phyloP scores from a whole-genome alignment of 2,888 invertebrate species.

The Mesodorylaimus sp. region DNA sequence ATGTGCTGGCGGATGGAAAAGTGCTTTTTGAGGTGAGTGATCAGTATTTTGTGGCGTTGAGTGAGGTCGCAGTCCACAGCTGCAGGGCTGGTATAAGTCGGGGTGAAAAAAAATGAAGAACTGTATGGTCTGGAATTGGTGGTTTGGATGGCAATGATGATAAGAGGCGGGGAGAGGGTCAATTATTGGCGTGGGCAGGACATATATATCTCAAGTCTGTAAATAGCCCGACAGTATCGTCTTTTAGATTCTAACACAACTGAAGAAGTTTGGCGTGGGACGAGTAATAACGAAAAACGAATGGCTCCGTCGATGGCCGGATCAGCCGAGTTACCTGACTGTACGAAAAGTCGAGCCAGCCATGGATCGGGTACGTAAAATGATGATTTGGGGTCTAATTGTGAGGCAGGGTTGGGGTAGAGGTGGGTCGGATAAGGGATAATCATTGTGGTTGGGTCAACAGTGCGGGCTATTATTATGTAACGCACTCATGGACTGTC shows the following conservation, averaged over 20 bases:
- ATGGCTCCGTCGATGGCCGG: conserved; percentile 27
- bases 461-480: too few relatives aligned
- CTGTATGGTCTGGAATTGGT: background rate
- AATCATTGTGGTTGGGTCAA: too few relatives aligned
- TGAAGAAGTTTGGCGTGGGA: conserved; percentile 23
- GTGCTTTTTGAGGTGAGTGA: conserved; percentile 22
- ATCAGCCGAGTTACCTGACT: conserved; percentile 22
- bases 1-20: conserved; percentile 24
- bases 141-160: too few relatives aligned
- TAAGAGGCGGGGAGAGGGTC: too few relatives aligned
- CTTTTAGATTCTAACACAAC: conserved; percentile 6
- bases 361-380: conserved; percentile 12
- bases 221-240: too few relatives aligned
- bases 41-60: background rate
- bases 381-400: too few relatives aligned
- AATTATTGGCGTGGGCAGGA: too few relatives aligned
- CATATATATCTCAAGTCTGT: too few relatives aligned
- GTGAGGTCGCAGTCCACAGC: background rate
- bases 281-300: conserved; percentile 25
- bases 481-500: too few relatives aligned
- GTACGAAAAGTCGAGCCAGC: conserved; percentile 18
- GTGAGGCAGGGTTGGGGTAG: too few relatives aligned
- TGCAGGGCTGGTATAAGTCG: background rate
- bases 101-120: background rate
- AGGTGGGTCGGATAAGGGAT: too few relatives aligned